Evolutionary conservation across 2,888 invertebrate species (phyloP).

Genomic region (Nephrocerus scutellatus): DNA sequence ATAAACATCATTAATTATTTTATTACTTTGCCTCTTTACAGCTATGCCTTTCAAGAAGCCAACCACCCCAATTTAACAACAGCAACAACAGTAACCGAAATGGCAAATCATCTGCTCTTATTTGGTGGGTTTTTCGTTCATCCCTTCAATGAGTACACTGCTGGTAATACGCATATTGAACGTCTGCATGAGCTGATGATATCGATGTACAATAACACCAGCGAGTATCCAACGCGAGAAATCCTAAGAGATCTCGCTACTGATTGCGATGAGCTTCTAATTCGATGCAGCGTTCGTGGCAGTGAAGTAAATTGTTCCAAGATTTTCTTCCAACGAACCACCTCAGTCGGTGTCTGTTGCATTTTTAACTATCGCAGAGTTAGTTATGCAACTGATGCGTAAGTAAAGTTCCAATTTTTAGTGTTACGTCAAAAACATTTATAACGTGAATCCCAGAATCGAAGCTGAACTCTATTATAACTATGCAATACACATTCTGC

Average conservation of each 20-base stretch:
- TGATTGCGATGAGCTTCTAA: conserved; percentile 34
- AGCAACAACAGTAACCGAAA: conserved; percentile 24
- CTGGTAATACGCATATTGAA: conserved; percentile 24
- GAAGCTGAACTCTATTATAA: background rate
- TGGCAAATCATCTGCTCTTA: conserved; percentile 31
- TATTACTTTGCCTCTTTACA: conserved; percentile 17
- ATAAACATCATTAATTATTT: too few relatives aligned
- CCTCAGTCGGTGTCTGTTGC: conserved; percentile 40
- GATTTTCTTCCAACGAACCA: conserved; percentile 31
- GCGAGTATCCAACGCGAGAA: conserved; percentile 33
- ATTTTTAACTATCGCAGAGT: conserved; percentile 39
- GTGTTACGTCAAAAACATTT: background rate
- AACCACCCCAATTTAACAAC: conserved; percentile 21
- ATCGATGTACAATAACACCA: conserved; percentile 31
- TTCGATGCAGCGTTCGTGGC: conserved; percentile 34
- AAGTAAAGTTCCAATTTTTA: conserved; percentile 14
- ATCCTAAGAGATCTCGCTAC: conserved; percentile 34
- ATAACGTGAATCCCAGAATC: background rate
- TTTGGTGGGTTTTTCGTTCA: conserved; percentile 34
- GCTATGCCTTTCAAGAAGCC: conserved; percentile 31
- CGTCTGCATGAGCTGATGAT: conserved; percentile 35
- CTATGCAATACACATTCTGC: too few relatives aligned
- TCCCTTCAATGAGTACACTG: conserved; percentile 25
- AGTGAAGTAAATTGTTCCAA: conserved; percentile 28
- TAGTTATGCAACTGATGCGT: conserved; percentile 30